These are phyloP conservation scores for Oceanites oceanicus DNA, from an alignment of 2,113 vertebrate genomes.

Conservation along the genomic window DNA sequence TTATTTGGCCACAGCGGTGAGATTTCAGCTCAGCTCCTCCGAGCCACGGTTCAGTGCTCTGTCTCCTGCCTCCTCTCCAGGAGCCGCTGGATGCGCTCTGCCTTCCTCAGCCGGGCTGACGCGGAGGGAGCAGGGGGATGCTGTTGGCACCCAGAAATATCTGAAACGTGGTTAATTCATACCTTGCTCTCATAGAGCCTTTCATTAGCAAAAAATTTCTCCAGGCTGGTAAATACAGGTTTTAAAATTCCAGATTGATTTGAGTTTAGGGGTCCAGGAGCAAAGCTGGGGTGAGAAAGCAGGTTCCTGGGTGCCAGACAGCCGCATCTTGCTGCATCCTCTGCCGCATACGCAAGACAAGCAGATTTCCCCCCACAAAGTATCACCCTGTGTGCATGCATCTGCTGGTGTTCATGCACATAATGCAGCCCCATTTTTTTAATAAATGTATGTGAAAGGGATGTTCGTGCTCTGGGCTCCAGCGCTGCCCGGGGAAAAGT, in stretches of 20 bases:
- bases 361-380: not conserved
- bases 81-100: not conserved
- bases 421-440: not conserved
- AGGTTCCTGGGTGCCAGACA: not conserved
- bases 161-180: fast-evolving
- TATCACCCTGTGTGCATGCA: not conserved
- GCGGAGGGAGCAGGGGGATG: not conserved
- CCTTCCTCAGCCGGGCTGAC: not conserved
- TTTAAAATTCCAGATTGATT: not conserved
- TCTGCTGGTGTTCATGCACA: not conserved
- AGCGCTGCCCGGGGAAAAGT: not conserved
- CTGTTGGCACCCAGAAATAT: not conserved
- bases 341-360: fast-evolving
- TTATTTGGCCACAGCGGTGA: not conserved
- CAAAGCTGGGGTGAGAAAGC: not conserved
- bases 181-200: not conserved
- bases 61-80: not conserved
- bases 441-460: fast-evolving
- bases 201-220: not conserved
- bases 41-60: not conserved
- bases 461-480: not conserved
- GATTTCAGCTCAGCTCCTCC: not conserved
- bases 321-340: not conserved
- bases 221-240: not conserved
- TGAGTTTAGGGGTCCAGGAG: not conserved